phyloP scores from a whole-genome alignment of 1,140 invertebrate genomes.

The Diprion similis region DNA sequence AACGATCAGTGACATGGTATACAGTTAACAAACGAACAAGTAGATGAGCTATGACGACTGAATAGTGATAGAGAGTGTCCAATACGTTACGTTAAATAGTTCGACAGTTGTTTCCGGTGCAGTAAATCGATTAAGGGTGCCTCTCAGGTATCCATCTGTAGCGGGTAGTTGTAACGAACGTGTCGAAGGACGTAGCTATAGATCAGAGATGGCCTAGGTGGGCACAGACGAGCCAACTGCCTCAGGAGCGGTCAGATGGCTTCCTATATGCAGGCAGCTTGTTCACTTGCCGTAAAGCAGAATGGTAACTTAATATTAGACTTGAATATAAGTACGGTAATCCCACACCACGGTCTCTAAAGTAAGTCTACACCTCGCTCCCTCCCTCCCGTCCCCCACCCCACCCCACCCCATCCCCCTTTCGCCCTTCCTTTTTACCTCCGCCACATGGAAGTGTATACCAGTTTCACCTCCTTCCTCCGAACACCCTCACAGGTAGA shows the following conservation, averaged over 20 bases:
- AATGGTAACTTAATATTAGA: conserved; percentile 63
- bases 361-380: conserved; percentile 58
- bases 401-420: conserved; percentile 33
- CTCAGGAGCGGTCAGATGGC: conserved; percentile 57
- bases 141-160: too few relatives aligned
- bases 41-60: too few relatives aligned
- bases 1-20: too few relatives aligned
- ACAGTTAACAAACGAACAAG: too few relatives aligned
- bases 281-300: conserved; percentile 64
- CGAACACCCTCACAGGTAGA: conserved; percentile 28
- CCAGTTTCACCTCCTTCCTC: background rate
- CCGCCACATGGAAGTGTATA: background rate
- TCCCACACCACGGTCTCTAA: conserved; percentile 57
- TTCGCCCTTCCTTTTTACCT: conserved; percentile 23
- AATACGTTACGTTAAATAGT: too few relatives aligned
- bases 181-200: background rate
- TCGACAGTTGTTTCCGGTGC: too few relatives aligned
- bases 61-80: too few relatives aligned
- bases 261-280: conserved; percentile 64
- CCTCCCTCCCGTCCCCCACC: conserved; percentile 30
- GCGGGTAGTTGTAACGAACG: background rate
- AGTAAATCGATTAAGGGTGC: too few relatives aligned
- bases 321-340: conserved; percentile 63
- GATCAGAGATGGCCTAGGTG: conserved; percentile 36
- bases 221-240: conserved; percentile 54